Conservation (phyloP, 1,140 invertebrate species). For the Marisa cornuarietis region DNA sequence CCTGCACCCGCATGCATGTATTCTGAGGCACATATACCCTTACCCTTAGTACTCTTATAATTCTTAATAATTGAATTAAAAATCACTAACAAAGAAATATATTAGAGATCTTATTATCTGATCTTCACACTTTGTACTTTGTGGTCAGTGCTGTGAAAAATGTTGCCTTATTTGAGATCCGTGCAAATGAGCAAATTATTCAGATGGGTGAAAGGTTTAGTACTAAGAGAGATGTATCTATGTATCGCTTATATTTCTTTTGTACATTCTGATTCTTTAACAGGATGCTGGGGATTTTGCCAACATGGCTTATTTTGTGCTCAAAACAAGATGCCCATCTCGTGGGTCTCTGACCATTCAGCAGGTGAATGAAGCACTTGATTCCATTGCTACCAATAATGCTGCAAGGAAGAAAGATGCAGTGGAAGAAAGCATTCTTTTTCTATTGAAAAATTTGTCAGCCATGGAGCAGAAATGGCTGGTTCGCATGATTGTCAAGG, state of each 20-base stretch:
- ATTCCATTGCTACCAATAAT: slow-evolving; percentile 74
- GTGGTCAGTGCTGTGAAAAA: too few species aligned
- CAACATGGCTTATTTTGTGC: slow-evolving; percentile 75
- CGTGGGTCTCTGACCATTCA: slow-evolving; percentile 70
- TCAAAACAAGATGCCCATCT: slow-evolving; percentile 74
- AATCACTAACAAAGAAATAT: too few species aligned
- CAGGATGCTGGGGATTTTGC: slow-evolving; percentile 77
- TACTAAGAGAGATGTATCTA: not conserved
- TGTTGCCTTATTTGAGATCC: too few species aligned
- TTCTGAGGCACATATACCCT: too few species aligned
- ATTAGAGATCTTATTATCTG: too few species aligned
- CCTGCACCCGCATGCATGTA: too few species aligned
- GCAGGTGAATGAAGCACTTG: slow-evolving; percentile 77
- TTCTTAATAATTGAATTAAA: too few species aligned
- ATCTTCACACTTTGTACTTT: too few species aligned
- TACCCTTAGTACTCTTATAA: too few species aligned
- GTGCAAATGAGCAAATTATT: too few species aligned
- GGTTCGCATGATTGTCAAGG: slow-evolving; percentile 85
- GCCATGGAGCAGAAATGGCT: slow-evolving; percentile 88
- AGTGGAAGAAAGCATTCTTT: slow-evolving; percentile 67
- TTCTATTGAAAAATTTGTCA: slow-evolving; percentile 72
- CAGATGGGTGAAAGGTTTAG: too few species aligned
- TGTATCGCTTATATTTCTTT: not conserved
- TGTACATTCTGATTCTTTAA: not conserved
- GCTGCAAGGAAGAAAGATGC: slow-evolving; percentile 68